Conservation (phyloP, 2,113 vertebrate species). For the Silurus glanis region DNA sequence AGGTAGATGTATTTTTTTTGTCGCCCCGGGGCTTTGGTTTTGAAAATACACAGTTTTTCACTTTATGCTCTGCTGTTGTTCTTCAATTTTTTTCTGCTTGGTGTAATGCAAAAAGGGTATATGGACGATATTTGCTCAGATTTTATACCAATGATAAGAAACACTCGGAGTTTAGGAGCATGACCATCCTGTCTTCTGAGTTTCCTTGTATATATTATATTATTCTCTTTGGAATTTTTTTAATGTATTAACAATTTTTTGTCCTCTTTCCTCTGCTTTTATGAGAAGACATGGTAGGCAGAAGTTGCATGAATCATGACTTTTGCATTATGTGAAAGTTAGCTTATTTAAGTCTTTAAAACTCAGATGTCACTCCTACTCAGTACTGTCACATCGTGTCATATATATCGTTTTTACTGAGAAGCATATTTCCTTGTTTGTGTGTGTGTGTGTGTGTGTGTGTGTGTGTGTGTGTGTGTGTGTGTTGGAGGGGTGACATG, state of each 20-base stretch:
- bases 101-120: background rate
- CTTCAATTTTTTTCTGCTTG: background rate
- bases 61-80: background rate
- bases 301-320: background rate
- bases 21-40: background rate
- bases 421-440: too few species aligned
- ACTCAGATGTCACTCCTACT: too few species aligned
- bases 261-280: background rate
- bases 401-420: too few species aligned
- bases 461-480: background rate
- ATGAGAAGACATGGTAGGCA: background rate
- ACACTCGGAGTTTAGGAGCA: too few species aligned
- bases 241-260: background rate
- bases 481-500: too few species aligned
- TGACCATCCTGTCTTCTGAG: background rate
- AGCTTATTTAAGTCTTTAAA: too few species aligned
- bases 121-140: background rate
- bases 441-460: background rate
- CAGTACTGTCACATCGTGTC: too few species aligned
- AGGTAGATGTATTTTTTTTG: constrained; percentile 14
- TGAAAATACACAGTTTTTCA: constrained; percentile 3
- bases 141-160: background rate
- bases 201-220: background rate
- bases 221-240: background rate
- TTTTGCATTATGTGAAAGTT: too few species aligned